Conservation (phyloP, 2,888 invertebrate species). For the Tetheella fluctuosa region DNA sequence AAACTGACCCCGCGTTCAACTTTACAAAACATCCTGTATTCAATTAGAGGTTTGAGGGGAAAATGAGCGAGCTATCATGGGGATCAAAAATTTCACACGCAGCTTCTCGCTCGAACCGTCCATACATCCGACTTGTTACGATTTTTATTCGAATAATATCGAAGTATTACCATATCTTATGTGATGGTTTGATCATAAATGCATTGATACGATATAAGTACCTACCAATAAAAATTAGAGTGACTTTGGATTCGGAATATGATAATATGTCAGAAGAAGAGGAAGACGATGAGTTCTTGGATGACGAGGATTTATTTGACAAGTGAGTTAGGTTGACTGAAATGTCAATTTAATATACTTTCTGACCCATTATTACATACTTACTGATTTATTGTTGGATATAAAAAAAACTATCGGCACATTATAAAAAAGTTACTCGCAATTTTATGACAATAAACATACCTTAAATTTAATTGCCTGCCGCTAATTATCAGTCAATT, state of each 20-base stretch:
- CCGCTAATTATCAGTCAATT: no score
- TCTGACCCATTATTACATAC: no score
- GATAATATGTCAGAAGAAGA: conserved; percentile 53
- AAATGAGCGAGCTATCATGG: conserved; percentile 40
- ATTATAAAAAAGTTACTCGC: no score
- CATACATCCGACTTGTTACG: conserved; percentile 22
- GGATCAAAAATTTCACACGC: conserved; percentile 48
- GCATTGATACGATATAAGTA: conserved; percentile 43
- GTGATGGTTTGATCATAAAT: conserved; percentile 35
- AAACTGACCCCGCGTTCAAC: not conserved
- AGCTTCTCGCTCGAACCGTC: conserved; percentile 35
- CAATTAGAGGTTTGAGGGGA: conserved; percentile 29
- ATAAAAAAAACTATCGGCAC: no score
- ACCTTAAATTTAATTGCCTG: no score
- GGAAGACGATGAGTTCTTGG: conserved; percentile 31
- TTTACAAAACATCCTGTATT: conserved; percentile 43
- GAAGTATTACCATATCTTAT: conserved; percentile 22
- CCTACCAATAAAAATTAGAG: conserved; percentile 19
- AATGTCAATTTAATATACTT: not conserved
- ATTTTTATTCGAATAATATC: conserved; percentile 19
- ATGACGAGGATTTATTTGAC: conserved; percentile 32
- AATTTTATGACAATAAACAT: no score
- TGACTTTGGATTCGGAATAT: conserved; percentile 45
- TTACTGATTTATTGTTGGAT: no score
- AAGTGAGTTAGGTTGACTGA: conserved; percentile 17